Base-by-base conservation (phyloP, 2,888 invertebrate genomes). In the Pachydiplax longipennis region DNA sequence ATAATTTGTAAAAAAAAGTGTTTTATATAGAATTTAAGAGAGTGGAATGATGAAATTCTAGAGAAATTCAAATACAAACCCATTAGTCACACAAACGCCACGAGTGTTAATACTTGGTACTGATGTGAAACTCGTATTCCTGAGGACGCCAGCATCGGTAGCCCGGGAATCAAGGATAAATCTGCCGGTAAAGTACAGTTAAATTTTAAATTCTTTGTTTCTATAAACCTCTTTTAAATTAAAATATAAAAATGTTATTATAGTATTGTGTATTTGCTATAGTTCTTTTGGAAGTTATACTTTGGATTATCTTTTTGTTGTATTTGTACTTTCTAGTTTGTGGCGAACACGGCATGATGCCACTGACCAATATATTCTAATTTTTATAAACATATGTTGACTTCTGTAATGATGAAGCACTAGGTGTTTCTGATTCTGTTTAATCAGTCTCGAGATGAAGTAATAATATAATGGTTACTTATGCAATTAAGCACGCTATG, bases 81-180 rank as follows among this genome's bases (percentile, higher is more conserved):
- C 22, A 12, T 1, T 65, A 13, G 35, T 37, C 18, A 2, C 12
- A 13, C n/a, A 37, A n/a, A 65, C 87, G 87, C 87, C 37, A 31
- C 22, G 35, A 37, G 87, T 65, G 87, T 65, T 87, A 61, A 40
- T 61, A 1, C 13, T 65, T 40, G 22, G 31, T 87, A 87, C 87
- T 61, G 37, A 12, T 22, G 58, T 40, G 65, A 87, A 87, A 61
- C 61, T 87, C 65, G 61, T 40, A 65, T n/a, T 37, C 87, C 87
- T 61, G 61, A 65, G 87, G 87, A 87, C 87, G 87, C 87, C 87
- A 65, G 37, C 87, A 31, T 40, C 65, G 87, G 37, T 37, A 22
- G 22, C 22, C 40, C 35, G 87, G 35, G 65, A 87, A 61, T 65
- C 22, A n/a, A 37, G 73, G 87, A 61, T 37, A 65, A 37, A 61